Percentiles rank a stretch among this genome's conserved stretches.
Conservation (phyloP, 2,113 vertebrate genomes). For the Sisor rabdophorus region DNA sequence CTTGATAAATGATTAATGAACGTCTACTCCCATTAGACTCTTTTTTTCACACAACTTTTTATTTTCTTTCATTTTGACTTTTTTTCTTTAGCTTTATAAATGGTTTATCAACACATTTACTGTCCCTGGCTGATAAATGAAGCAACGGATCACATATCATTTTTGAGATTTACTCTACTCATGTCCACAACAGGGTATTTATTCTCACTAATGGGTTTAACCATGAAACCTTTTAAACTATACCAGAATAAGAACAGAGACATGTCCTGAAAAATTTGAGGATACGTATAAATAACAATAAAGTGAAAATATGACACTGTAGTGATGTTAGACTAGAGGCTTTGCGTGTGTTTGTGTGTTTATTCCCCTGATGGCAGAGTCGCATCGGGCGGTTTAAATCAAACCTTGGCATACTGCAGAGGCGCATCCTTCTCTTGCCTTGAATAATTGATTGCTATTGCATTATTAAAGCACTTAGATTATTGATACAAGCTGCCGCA, state of each 20-base stretch:
- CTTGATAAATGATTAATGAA: slow-evolving; percentile 8
- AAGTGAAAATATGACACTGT: background rate
- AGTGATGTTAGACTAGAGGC: background rate
- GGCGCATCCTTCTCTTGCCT: slow-evolving; percentile 37
- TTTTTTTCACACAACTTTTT: background rate
- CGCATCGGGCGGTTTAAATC: slow-evolving; percentile 35
- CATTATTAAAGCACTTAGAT: slow-evolving; percentile 64
- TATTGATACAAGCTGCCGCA: slow-evolving; percentile 57
- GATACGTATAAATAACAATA: background rate
- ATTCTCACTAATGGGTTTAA: background rate
- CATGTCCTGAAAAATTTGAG: background rate
- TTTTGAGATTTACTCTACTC: background rate
- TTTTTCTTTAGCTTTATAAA: background rate
- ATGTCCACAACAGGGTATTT: background rate
- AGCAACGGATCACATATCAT: background rate
- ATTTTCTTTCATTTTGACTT: background rate
- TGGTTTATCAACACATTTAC: background rate
- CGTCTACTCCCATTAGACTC: background rate
- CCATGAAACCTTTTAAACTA: background rate
- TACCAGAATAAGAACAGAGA: background rate
- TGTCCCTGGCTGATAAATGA: background rate
- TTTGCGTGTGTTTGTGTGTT: slow-evolving; percentile 30
- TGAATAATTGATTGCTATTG: slow-evolving; percentile 65
- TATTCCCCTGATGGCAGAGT: slow-evolving; percentile 9
- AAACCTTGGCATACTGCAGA: slow-evolving; percentile 36